Percentiles rank a stretch among this genome's conserved stretches.
These are phyloP conservation scores for Phasianus colchicus DNA, from an alignment of 2,113 vertebrate species.

Conservation along the genomic window DNA sequence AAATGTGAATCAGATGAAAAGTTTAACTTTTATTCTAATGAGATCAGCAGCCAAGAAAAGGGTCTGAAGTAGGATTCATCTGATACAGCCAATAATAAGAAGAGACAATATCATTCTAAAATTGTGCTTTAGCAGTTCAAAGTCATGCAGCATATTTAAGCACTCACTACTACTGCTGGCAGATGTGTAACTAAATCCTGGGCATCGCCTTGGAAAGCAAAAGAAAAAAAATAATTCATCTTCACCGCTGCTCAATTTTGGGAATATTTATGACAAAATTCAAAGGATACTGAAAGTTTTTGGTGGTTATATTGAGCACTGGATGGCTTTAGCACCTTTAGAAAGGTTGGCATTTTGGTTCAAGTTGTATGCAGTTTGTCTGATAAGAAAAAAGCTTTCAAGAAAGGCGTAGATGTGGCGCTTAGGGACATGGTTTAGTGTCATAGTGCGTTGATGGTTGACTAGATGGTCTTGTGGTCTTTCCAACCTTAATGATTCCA, in stretches of 20 bases:
- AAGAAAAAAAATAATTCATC: background rate
- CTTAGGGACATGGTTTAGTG: too few species aligned
- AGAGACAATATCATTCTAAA: background rate
- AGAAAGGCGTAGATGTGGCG: too few species aligned
- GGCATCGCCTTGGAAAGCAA: background rate
- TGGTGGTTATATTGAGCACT: background rate
- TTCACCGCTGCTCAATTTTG: background rate
- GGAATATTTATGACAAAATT: background rate
- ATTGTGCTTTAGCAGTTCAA: conserved; percentile 2
- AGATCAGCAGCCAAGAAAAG: conserved; percentile 35
- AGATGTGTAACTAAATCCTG: conserved; percentile 3
- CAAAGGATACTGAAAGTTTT: background rate
- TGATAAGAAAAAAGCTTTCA: background rate
- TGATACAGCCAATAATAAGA: conserved; percentile 9
- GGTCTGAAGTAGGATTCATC: background rate
- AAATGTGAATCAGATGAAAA: conserved; percentile 25
- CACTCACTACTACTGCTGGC: background rate
- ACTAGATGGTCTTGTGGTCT: too few species aligned
- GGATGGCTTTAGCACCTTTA: background rate
- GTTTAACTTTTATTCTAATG: conserved; percentile 42
- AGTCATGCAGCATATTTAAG: background rate
- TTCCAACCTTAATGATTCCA: too few species aligned
- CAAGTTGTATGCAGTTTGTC: background rate
- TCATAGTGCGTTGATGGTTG: too few species aligned
- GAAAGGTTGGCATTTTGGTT: background rate